phyloP scores from a whole-genome alignment of 2,888 invertebrate genomes.

The Tinea pellionella region DNA sequence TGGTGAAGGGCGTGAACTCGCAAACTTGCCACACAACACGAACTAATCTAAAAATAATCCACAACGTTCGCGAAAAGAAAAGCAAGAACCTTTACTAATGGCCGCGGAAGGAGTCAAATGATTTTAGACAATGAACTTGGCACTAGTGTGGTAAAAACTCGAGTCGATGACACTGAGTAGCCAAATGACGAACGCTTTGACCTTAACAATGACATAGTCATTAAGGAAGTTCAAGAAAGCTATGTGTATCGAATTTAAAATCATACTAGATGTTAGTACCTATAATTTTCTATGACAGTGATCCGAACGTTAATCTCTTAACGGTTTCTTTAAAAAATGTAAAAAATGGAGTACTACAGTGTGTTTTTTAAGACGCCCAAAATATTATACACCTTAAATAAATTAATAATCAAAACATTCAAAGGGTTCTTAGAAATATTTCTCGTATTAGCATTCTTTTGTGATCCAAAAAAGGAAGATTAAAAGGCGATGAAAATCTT shows the following conservation, averaged over 20 bases:
- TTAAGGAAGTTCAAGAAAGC: not conserved
- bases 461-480: slow-evolving; percentile 32
- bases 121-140: slow-evolving; percentile 12
- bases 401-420: slow-evolving; percentile 14
- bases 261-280: not conserved
- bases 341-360: not conserved
- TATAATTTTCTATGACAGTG: not conserved
- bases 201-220: not conserved
- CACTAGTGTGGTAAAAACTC: not conserved
- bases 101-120: not conserved
- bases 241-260: not conserved
- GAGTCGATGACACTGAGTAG: slow-evolving; percentile 6
- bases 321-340: not conserved
- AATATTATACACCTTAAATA: not conserved
- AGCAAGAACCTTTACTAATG: not conserved
- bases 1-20: not conserved
- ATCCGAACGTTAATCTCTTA: not conserved
- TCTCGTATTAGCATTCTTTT: slow-evolving; percentile 28
- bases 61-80: not conserved
- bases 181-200: not conserved
- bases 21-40: not conserved
- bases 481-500: slow-evolving; percentile 27
- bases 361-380: not conserved
- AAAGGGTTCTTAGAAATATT: slow-evolving; percentile 29
- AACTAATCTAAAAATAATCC: not conserved